Conservation (phyloP, 2,113 vertebrate genomes). For the Thamnaconus septentrionalis region DNA sequence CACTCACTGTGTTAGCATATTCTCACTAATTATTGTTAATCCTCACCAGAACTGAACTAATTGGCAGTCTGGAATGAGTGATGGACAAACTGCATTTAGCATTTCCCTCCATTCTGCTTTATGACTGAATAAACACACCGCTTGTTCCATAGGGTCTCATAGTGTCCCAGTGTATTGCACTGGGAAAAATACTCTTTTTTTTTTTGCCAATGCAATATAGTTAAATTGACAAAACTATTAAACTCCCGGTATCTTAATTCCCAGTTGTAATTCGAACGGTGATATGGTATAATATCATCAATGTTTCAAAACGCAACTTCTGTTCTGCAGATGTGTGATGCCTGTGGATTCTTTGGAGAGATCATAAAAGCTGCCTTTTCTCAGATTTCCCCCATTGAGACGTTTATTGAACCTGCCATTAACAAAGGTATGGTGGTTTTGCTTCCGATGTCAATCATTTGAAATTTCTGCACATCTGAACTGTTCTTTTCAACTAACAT, state of each 20-base stretch:
- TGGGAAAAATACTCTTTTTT: neutral
- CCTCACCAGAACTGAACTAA: too few species aligned
- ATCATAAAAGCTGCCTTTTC: slow-evolving; percentile 6
- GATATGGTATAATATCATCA: neutral
- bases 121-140: too few species aligned
- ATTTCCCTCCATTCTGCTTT: neutral
- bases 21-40: too few species aligned
- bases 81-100: neutral
- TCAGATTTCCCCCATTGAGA: neutral
- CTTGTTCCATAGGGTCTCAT: too few species aligned
- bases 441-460: neutral
- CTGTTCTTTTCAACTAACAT: too few species aligned
- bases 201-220: neutral
- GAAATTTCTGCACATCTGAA: neutral
- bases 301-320: neutral
- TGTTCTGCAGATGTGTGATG: slow-evolving; percentile 64
- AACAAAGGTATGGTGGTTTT: slow-evolving; percentile 19
- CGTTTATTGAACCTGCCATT: neutral
- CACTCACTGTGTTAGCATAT: too few species aligned
- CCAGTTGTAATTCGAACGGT: neutral
- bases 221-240: too few species aligned
- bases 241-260: neutral
- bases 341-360: slow-evolving; percentile 56
- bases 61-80: too few species aligned
- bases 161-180: neutral